Evolutionary conservation across 2,797 vertebrate genomes (phyloP).

Genomic region (Pseudochirops corinnae): DNA sequence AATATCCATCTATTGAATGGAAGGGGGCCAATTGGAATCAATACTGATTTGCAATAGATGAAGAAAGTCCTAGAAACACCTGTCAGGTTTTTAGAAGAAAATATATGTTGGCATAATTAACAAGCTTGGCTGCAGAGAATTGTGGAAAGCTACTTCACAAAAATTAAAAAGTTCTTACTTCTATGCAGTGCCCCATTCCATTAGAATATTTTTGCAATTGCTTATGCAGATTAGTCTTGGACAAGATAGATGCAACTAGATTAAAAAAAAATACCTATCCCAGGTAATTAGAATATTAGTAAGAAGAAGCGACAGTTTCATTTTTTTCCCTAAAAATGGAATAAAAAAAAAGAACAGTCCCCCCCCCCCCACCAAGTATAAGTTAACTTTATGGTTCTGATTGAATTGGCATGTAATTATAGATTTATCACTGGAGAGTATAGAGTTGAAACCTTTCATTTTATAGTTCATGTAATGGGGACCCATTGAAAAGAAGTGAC

Average conservation of each 20-base stretch:
- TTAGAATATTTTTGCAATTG: slow-evolving; percentile 50
- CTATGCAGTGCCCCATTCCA: slow-evolving; percentile 43
- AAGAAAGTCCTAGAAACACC: slow-evolving; percentile 82
- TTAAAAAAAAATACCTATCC: neutral
- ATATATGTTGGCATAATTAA: slow-evolving; percentile 51
- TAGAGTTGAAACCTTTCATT: neutral
- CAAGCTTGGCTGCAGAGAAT: slow-evolving; percentile 70
- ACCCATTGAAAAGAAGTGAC: neutral
- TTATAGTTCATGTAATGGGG: neutral
- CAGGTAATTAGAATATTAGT: neutral
- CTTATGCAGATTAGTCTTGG: neutral
- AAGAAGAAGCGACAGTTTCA: neutral
- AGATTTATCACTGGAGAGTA: neutral
- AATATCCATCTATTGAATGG: slow-evolving; percentile 56
- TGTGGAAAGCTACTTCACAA: slow-evolving; percentile 66
- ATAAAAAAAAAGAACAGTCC: neutral
- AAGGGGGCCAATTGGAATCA: slow-evolving; percentile 77
- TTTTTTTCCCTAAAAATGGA: neutral
- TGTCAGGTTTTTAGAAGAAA: slow-evolving; percentile 73
- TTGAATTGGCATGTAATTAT: neutral
- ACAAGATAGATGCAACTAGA: neutral
- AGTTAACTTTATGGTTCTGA: neutral
- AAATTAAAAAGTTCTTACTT: slow-evolving; percentile 68
- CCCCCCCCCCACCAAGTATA: neutral
- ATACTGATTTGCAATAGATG: slow-evolving; percentile 74